phyloP scores from a whole-genome alignment of 2,113 vertebrate species.

The Gnathochromis pfefferi region DNA sequence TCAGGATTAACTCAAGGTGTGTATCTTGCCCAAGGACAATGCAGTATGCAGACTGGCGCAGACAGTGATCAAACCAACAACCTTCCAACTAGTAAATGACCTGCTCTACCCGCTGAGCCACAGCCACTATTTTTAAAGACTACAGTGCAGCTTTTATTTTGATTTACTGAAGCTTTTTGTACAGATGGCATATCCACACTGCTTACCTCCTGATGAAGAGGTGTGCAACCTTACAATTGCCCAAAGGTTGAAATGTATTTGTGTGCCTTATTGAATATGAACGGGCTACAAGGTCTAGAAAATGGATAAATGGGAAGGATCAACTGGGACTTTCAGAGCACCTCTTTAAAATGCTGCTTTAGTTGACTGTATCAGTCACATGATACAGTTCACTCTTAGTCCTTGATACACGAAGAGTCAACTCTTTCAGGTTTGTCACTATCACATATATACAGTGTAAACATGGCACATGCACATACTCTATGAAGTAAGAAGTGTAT shows the following conservation, averaged over 20 bases:
- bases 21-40: not conserved
- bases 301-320: not conserved
- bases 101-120: not conserved
- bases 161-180: not conserved
- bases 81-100: not conserved
- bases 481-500: not conserved
- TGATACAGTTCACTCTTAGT: not conserved
- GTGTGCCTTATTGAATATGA: not conserved
- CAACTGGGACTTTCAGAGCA: not conserved
- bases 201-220: not conserved
- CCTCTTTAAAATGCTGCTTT: not conserved
- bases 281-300: not conserved
- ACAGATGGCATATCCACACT: not conserved
- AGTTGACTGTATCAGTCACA: not conserved
- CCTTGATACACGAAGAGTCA: not conserved
- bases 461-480: not conserved
- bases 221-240: not conserved
- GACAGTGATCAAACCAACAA: not conserved
- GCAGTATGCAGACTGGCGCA: not conserved
- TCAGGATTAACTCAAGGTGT: not conserved
- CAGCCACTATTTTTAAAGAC: not conserved
- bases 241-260: not conserved
- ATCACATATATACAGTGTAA: not conserved
- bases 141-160: not conserved
- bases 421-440: not conserved